Conservation (phyloP, 1,140 invertebrate genomes). For the Goniozus legneri region DNA sequence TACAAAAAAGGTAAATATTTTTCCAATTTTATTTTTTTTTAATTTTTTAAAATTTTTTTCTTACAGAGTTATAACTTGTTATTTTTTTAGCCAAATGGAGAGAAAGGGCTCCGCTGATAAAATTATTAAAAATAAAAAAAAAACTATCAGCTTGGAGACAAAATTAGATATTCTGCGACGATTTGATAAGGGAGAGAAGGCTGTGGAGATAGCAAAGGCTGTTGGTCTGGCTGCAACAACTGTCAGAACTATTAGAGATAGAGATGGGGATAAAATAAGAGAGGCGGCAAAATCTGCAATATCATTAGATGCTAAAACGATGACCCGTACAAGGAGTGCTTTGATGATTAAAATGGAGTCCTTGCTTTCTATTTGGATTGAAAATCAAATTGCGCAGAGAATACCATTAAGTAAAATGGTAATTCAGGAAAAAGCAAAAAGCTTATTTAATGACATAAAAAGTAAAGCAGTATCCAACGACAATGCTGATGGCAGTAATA, state of each 20-base stretch:
- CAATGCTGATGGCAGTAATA: constrained; percentile 14
- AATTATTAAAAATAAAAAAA: constrained; percentile 1
- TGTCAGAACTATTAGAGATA: constrained; percentile 7
- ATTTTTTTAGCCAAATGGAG: too few species aligned
- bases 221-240: constrained; percentile 11
- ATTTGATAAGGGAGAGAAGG: background rate
- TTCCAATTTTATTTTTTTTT: too few species aligned
- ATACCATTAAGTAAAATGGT: constrained; percentile 6
- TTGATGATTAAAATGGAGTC: too few species aligned
- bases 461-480: constrained; percentile 4
- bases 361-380: constrained; percentile 8
- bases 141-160: background rate
- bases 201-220: too few species aligned
- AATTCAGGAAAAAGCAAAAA: constrained; percentile 2
- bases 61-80: too few species aligned
- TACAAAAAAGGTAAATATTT: too few species aligned
- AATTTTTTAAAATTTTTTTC: too few species aligned
- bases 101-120: too few species aligned
- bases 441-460: constrained; percentile 11
- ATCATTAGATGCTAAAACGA: too few species aligned
- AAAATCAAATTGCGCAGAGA: constrained; percentile 8
- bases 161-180: background rate
- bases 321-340: too few species aligned
- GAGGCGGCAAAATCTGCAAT: too few species aligned
- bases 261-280: constrained; percentile 13